Evolutionary conservation across 1,140 invertebrate species (phyloP).

Genomic region (Gonioctena quinquepunctata): DNA sequence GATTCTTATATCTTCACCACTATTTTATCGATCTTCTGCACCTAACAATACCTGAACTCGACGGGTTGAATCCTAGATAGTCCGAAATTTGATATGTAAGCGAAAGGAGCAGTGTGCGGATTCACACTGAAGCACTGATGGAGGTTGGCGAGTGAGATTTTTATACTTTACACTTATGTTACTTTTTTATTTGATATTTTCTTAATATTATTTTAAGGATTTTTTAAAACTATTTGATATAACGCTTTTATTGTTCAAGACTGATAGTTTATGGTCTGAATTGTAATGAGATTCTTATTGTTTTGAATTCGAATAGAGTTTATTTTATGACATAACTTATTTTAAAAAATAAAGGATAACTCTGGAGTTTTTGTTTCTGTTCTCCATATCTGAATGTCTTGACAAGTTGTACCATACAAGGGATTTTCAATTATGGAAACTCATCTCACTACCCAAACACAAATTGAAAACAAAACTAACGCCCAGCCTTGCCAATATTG

Average conservation of each 20-base stretch:
- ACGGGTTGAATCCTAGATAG: too few relatives aligned
- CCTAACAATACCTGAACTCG: too few relatives aligned
- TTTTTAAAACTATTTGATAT: neutral
- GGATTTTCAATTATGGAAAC: too few relatives aligned
- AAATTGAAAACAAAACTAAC: too few relatives aligned
- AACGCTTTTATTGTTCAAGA: slow-evolving; percentile 31
- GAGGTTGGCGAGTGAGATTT: neutral
- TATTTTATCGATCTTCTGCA: neutral
- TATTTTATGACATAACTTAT: too few relatives aligned
- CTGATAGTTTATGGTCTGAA: slow-evolving; percentile 21
- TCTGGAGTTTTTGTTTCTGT: too few relatives aligned
- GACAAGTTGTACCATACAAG: too few relatives aligned
- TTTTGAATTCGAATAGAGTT: too few relatives aligned
- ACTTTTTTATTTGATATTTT: slow-evolving; percentile 9
- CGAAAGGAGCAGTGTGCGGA: neutral
- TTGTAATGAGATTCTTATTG: slow-evolving; percentile 30
- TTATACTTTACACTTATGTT: neutral
- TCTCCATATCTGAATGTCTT: too few relatives aligned
- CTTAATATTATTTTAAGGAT: neutral
- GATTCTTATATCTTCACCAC: neutral
- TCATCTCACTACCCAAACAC: too few relatives aligned
- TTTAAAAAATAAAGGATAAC: too few relatives aligned
- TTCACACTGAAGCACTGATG: neutral
- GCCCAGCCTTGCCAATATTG: too few relatives aligned
- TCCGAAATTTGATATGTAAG: neutral